A percentile compares a stretch with the other conserved stretches of the same genome.
These are phyloP conservation scores for Sebastes diploproa DNA, from an alignment of 2,797 vertebrate genomes.

Conservation along the genomic window DNA sequence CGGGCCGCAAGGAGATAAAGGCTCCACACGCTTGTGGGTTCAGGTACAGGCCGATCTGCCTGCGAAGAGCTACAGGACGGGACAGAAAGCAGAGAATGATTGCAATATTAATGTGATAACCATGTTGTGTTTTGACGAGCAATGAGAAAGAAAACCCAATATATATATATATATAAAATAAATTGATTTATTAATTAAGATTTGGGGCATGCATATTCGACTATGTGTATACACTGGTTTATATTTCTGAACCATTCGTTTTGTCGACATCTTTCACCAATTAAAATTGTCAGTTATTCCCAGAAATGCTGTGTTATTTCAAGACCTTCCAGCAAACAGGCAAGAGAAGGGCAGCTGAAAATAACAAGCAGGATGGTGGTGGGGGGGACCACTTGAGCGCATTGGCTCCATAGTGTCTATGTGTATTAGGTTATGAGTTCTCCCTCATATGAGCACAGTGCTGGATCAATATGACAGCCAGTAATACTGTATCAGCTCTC, in stretches of 20 bases:
- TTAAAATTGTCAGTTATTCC: not conserved
- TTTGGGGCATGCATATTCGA: not conserved
- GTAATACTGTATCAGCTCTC: conserved; percentile 78
- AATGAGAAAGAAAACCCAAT: not conserved
- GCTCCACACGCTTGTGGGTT: conserved; percentile 28
- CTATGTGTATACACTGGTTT: not conserved
- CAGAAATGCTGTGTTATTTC: conserved; percentile 4
- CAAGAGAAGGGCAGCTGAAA: conserved; percentile 6
- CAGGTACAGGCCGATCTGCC: conserved; percentile 32
- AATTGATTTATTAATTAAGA: not conserved
- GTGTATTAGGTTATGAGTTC: conserved; percentile 77
- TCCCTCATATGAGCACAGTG: conserved; percentile 62
- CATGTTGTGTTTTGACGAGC: not conserved
- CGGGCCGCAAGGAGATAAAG: conserved; percentile 31
- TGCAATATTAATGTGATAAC: conserved; percentile 7
- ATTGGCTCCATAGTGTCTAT: conserved; percentile 75
- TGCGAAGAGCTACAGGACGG: conserved; percentile 26
- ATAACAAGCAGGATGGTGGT: not conserved
- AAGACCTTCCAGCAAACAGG: conserved; percentile 17
- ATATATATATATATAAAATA: not conserved
- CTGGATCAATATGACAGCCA: conserved; percentile 76
- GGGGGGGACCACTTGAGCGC: conserved; percentile 41
- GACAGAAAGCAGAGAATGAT: conserved; percentile 34
- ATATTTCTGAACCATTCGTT: not conserved
- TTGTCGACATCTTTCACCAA: not conserved